A percentile compares a stretch with the other conserved stretches of the same genome.
Evolutionary conservation across 1,140 invertebrate species (phyloP).

Genomic region (Drosophila arawakana): DNA sequence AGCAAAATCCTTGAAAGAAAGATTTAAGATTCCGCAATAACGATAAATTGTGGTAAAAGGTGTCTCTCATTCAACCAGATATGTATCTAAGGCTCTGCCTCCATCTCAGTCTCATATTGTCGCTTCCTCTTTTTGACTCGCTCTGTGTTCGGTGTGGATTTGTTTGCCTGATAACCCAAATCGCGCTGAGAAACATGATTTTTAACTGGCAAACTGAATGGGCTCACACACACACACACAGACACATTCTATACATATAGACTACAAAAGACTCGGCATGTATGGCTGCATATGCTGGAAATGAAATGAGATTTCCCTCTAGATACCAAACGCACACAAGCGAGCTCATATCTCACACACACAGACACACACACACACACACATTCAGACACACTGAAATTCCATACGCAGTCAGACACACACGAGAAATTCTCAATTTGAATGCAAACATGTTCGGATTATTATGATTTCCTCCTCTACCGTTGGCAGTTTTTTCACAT

Average conservation of each 20-base stretch:
- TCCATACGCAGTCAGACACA: slow-evolving; percentile 14
- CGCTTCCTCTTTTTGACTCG: too few species aligned
- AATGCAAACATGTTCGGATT: slow-evolving; percentile 81
- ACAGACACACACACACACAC: slow-evolving; percentile 36
- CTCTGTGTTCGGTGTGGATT: slow-evolving; percentile 35
- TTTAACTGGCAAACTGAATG: slow-evolving; percentile 76
- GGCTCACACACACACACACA: slow-evolving; percentile 23
- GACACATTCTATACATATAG: not conserved
- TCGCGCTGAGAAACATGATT: slow-evolving; percentile 78
- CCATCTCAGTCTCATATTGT: too few species aligned
- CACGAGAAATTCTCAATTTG: slow-evolving; percentile 78
- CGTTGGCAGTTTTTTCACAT: slow-evolving; percentile 64
- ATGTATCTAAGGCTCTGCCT: slow-evolving; percentile 29
- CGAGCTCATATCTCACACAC: slow-evolving; percentile 28
- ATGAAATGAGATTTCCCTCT: slow-evolving; percentile 77
- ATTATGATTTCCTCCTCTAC: slow-evolving; percentile 77
- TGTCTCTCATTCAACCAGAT: slow-evolving; percentile 54
- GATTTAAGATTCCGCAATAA: slow-evolving; percentile 73
- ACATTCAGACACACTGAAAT: not conserved
- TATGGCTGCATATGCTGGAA: slow-evolving; percentile 62
- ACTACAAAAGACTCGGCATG: slow-evolving; percentile 9
- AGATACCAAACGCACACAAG: slow-evolving; percentile 50
- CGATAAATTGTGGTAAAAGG: slow-evolving; percentile 81
- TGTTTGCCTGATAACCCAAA: slow-evolving; percentile 70
- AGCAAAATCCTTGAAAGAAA: slow-evolving; percentile 14